These are phyloP conservation scores for Brotula barbata DNA, from an alignment of 2,797 vertebrate species.

Conservation along the genomic window DNA sequence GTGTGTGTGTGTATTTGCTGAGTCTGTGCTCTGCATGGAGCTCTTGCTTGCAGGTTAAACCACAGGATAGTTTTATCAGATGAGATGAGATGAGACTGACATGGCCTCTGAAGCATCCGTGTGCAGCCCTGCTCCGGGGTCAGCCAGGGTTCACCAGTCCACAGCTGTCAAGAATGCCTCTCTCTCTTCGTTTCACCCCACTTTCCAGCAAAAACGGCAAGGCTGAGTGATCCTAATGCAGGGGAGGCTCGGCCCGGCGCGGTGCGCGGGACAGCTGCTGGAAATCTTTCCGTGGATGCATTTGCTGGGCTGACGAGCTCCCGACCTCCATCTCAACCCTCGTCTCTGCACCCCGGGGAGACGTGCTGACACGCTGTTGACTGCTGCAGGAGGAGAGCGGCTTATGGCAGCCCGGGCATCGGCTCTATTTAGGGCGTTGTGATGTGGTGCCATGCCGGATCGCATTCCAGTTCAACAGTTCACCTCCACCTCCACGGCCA, in stretches of 20 bases:
- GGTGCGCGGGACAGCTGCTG: constrained; percentile 76
- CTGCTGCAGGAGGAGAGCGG: constrained; percentile 46
- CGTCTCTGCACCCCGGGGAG: constrained; percentile 67
- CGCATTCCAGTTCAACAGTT: constrained; percentile 82
- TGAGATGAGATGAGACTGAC: constrained; percentile 17
- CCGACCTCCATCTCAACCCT: constrained; percentile 77
- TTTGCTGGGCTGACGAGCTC: constrained; percentile 47
- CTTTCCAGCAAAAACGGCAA: constrained; percentile 69
- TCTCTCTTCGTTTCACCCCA: constrained; percentile 70
- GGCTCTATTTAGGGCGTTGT: constrained; percentile 62
- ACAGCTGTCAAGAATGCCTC: constrained; percentile 79
- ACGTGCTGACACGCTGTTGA: constrained; percentile 62
- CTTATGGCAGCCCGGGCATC: constrained; percentile 30
- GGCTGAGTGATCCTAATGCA: constrained; percentile 76
- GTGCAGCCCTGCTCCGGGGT: constrained; percentile 56
- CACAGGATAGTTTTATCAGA: not conserved
- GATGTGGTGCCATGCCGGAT: constrained; percentile 63
- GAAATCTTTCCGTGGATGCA: constrained; percentile 73
- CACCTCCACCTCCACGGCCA: constrained; percentile 56
- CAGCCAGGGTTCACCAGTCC: constrained; percentile 74
- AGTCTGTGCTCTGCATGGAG: no score
- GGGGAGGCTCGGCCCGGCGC: constrained; percentile 37
- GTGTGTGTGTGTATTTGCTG: no score
- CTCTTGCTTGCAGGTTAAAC: no score
- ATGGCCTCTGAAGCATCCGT: constrained; percentile 31